A percentile compares a stretch with the other conserved stretches of the same genome.
Evolutionary conservation across 37 sponge, comb jelly and placozoan species (phyloP).

Genomic region (Oopsacas minuta): DNA sequence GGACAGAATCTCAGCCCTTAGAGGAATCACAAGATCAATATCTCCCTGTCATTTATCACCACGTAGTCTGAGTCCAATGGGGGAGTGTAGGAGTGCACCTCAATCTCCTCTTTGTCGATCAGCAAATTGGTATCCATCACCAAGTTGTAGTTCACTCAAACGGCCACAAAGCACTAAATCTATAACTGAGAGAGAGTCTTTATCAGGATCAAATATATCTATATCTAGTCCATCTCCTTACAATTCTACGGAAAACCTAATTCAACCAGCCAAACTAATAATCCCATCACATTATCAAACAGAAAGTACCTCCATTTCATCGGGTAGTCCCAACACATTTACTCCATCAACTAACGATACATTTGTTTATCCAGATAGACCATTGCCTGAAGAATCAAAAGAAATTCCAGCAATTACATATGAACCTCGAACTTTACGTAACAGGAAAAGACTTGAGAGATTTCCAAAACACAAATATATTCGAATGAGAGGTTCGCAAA

Average conservation of each 20-base stretch:
- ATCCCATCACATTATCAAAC: neutral
- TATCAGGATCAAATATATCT: neutral
- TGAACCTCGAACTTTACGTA: neutral
- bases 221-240: neutral
- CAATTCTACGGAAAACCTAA: neutral
- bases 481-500: neutral
- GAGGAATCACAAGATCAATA: neutral
- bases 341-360: neutral
- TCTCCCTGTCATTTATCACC: neutral
- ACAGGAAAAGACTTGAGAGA: neutral
- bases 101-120: slow-evolving; percentile 15
- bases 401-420: neutral
- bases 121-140: neutral
- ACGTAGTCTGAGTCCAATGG: slow-evolving; percentile 1
- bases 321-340: neutral
- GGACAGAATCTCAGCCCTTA: neutral
- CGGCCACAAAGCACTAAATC: neutral
- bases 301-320: neutral
- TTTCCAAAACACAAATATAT: neutral
- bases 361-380: neutral
- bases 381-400: neutral
- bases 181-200: neutral
- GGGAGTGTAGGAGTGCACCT: slow-evolving; percentile 18
- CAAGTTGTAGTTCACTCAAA: neutral
- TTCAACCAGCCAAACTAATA: neutral